Percentiles rank a stretch among this genome's conserved stretches.
These are phyloP conservation scores for Apaloderma vittatum DNA, from an alignment of 2,113 vertebrate species.

Conservation along the genomic window DNA sequence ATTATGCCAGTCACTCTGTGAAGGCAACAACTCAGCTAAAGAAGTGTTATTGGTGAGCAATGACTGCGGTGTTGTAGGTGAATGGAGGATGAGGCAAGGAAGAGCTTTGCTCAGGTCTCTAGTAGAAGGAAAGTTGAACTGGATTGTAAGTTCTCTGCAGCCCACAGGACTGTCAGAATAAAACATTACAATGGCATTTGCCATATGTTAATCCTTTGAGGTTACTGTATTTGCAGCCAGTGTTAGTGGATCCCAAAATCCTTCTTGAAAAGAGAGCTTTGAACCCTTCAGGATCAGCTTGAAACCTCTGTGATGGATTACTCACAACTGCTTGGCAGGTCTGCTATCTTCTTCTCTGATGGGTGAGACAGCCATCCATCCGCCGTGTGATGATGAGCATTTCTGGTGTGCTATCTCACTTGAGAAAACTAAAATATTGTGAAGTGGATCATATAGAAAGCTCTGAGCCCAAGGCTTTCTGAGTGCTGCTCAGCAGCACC, in stretches of 20 bases:
- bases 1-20: not conserved
- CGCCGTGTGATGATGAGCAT: too few species aligned
- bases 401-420: not conserved
- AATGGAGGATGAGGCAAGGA: not conserved
- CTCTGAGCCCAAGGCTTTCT: not conserved
- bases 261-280: not conserved
- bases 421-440: not conserved
- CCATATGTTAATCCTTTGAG: not conserved
- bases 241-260: not conserved
- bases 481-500: not conserved
- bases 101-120: not conserved
- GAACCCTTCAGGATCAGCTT: not conserved
- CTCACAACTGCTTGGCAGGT: not conserved
- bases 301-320: not conserved
- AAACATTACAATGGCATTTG: not conserved
- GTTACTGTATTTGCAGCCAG: not conserved
- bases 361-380: not conserved
- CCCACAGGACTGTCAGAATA: not conserved
- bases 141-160: not conserved
- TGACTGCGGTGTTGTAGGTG: fast-evolving
- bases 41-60: not conserved
- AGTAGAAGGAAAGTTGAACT: not conserved
- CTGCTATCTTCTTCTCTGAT: not conserved
- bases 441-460: not conserved
- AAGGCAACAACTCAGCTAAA: not conserved